Base-by-base conservation (phyloP, 2,888 invertebrate genomes). In the Corythucha ciliata region DNA sequence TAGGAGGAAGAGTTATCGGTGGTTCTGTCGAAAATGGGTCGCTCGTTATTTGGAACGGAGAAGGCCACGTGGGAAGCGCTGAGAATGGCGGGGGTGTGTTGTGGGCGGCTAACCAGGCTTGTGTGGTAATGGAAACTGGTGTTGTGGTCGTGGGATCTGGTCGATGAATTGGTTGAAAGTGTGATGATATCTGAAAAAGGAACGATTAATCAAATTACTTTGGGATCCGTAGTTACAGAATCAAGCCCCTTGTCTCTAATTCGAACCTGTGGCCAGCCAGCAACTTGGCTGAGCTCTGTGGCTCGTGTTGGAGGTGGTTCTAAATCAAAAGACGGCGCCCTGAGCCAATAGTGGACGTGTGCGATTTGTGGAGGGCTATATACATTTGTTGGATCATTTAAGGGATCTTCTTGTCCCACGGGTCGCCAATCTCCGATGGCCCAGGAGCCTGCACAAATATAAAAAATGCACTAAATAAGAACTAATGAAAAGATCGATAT, bases 361-460 rank as follows among this genome's bases (percentile, higher is more conserved):
- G 85, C 84, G 32, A 86, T 68, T 2, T 83, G 80, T 1, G 87
- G 87, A 1, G 87, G 87, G 51, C 85, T 83, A 65, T 87, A 87
- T 65, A 86, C 86, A 65, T 81, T 86, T 1, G 87, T 87, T 7
- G 87, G 87, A 64, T 87, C 86, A 62, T 83, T 83, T 39, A 87
- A 65, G 0, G 86, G 86, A 67, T 87, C 85, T 0, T 86, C 85
- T 50, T 81, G 78, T 4, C 86, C 87, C 36, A 87, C 74, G 0
- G 87, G 87, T 57, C 81, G 83, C 87, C 86, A 87, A 67, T 85
- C 84, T 62, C 85, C 83, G 67, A 37, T 45, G n/a, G n/a, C n/a
- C n/a, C n/a, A n/a, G n/a, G n/a, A n/a, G n/a, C n/a, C n/a, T n/a
- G n/a, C n/a, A n/a, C n/a, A n/a, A n/a, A n/a, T n/a, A n/a, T n/a